Base-by-base conservation (phyloP, 2,797 vertebrate genomes). In the Falco columbarius region DNA sequence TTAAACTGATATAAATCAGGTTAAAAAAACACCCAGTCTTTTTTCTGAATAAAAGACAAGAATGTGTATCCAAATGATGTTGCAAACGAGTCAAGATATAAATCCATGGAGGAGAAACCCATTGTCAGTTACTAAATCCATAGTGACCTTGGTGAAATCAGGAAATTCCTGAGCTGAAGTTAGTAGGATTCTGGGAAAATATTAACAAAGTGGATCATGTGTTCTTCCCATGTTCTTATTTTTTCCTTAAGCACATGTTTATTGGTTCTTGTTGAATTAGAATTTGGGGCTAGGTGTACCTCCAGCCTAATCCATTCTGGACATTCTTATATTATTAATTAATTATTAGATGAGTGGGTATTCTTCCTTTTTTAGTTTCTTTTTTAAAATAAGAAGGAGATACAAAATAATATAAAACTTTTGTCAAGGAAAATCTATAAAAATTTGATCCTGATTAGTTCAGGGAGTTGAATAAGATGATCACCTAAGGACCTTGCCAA, bases 321-420 rank as follows among this genome's bases (percentile, higher is more conserved):
- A 3, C 8, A 47, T 86, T 73, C 32, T 42, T 71, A 42, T 22
- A 1, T n/a, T 74, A 29, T 14, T 38, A 59, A 71, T 55, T 74
- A 71, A 30, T 9, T 59, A 42, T 55, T 21, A 59, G 7, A 47
- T 68, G 5, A 85, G 3, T 23, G 5, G 2, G 2, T 46, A 54
- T 66, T 79, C 5, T 3, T 62, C 6, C 38, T 44, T 1, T 20
- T 49, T 1, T 4, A 32, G 30, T 4, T 54, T 23, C 2, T 40
- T 49, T 56, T 47, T 75, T 34, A 3, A 20, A 36, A n/a, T 40
- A 22, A 5, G 73, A 61, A 73, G 38, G 7, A 38, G 17, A 80
- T 42, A 46, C 1, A 68, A 72, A 72, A 42, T 8, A 26, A 13
- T 30, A 44, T 34, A 79, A 58, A 58, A 34, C 15, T 68, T 63